These are phyloP conservation scores for Drosophila kanekoi DNA, from an alignment of 2,888 invertebrate genomes.

Conservation along the genomic window DNA sequence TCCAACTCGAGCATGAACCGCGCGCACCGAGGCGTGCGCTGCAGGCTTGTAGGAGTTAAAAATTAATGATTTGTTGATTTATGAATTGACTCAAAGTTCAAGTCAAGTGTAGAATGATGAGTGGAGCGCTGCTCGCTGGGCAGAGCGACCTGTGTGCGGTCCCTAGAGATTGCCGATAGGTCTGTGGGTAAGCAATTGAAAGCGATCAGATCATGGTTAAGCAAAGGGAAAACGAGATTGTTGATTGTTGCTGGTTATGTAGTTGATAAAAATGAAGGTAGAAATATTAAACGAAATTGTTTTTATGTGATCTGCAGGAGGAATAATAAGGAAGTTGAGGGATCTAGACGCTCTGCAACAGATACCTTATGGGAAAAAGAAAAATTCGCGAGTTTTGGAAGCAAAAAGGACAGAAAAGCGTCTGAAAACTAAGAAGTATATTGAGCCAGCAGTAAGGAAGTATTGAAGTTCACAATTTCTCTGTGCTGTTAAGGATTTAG, in stretches of 20 bases:
- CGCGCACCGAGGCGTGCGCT: slow-evolving; percentile 38
- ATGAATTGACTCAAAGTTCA: slow-evolving; percentile 82
- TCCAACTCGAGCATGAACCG: slow-evolving; percentile 39
- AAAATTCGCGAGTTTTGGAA: no score
- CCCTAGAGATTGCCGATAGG: slow-evolving; percentile 47
- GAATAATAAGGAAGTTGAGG: neutral
- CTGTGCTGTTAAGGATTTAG: no score
- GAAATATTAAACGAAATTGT: slow-evolving; percentile 2
- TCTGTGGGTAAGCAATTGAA: slow-evolving; percentile 30
- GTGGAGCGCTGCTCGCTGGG: slow-evolving; percentile 19
- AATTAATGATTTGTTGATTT: slow-evolving; percentile 84
- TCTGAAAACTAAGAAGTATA: no score
- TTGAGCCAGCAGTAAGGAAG: no score
- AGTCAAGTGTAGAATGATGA: slow-evolving; percentile 81
- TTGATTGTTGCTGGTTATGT: slow-evolving; percentile 1
- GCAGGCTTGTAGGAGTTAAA: slow-evolving; percentile 66
- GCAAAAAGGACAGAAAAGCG: no score
- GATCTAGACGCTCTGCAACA: no score
- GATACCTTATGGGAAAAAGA: no score
- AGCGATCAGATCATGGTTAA: slow-evolving; percentile 25
- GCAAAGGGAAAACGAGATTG: slow-evolving; percentile 11
- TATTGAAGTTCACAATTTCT: no score
- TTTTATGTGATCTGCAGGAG: neutral
- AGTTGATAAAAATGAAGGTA: slow-evolving; percentile 5
- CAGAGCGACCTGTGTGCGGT: slow-evolving; percentile 57